Evolutionary conservation across 2,797 vertebrate genomes (phyloP).

Genomic region (Xiphophorus birchmanni): DNA sequence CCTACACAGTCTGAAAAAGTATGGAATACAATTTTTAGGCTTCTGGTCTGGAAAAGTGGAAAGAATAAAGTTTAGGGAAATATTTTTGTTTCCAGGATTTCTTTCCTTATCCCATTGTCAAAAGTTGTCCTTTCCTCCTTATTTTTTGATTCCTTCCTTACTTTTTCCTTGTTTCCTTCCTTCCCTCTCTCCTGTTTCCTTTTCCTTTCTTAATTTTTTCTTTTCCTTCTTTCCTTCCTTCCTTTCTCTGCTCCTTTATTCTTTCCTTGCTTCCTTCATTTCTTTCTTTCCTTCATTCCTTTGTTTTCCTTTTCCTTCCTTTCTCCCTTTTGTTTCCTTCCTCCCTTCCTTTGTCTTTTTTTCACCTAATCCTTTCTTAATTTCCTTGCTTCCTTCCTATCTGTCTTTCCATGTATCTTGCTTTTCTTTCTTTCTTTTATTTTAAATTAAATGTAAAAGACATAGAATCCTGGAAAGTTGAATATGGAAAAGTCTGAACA

Average conservation of each 20-base stretch:
- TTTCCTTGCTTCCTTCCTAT: not conserved
- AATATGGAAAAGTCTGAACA: not conserved
- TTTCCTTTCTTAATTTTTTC: not conserved
- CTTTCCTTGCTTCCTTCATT: conserved; percentile 35
- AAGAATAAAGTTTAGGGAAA: not conserved
- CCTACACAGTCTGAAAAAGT: not conserved
- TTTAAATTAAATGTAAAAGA: not conserved
- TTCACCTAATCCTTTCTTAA: not conserved
- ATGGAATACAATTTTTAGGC: not conserved
- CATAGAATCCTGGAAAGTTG: not conserved
- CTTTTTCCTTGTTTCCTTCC: not conserved
- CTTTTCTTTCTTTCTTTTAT: not conserved
- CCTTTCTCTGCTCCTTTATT: not conserved
- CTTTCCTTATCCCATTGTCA: conserved; percentile 24
- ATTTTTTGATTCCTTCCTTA: not conserved
- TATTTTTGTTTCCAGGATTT: conserved; percentile 14
- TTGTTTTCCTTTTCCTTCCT: not conserved
- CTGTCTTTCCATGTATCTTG: not conserved
- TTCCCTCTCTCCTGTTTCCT: not conserved
- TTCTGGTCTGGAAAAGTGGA: not conserved
- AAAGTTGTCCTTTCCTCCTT: conserved; percentile 21
- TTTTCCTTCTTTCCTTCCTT: not conserved
- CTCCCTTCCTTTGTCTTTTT: not conserved
- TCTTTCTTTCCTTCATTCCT: conserved; percentile 35
- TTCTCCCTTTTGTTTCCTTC: not conserved